Evolutionary conservation across 2,797 vertebrate genomes (phyloP).

Genomic region (Neopelma chrysocephalum): DNA sequence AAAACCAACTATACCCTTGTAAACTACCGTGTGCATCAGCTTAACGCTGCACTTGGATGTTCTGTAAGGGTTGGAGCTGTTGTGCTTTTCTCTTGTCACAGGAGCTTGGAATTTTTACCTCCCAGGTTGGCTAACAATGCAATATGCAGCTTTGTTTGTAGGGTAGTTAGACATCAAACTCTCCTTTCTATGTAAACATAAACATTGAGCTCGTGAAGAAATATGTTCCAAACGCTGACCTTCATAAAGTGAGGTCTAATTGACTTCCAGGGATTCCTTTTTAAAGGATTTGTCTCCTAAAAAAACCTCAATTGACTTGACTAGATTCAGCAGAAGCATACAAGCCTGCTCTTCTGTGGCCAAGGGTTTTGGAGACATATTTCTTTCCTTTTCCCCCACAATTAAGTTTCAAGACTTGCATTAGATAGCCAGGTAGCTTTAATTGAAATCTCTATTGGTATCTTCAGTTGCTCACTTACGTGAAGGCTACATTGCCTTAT

Average conservation of each 20-base stretch:
- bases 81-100: not conserved
- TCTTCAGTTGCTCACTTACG: constrained; percentile 99
- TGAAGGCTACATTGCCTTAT: constrained; percentile 97
- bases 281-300: constrained; percentile 20
- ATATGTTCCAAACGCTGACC: constrained; percentile 76
- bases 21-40: not conserved
- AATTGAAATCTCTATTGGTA: constrained; percentile 81
- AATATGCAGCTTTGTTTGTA: constrained; percentile 72
- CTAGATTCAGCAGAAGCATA: not conserved
- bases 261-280: not conserved
- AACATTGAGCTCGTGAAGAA: constrained; percentile 72
- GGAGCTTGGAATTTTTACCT: constrained; percentile 40
- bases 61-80: not conserved
- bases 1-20: constrained; percentile 9
- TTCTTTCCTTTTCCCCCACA: constrained; percentile 76
- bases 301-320: not conserved
- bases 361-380: constrained; percentile 77
- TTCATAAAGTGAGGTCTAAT: not conserved
- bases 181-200: constrained; percentile 67
- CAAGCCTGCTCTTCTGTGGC: constrained; percentile 21
- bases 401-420: constrained; percentile 84
- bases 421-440: constrained; percentile 83
- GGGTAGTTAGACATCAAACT: constrained; percentile 58
- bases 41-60: rapidly evolving
- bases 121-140: constrained; percentile 72